Conservation (phyloP, 1,140 invertebrate genomes). For the Orchestia grillus region DNA sequence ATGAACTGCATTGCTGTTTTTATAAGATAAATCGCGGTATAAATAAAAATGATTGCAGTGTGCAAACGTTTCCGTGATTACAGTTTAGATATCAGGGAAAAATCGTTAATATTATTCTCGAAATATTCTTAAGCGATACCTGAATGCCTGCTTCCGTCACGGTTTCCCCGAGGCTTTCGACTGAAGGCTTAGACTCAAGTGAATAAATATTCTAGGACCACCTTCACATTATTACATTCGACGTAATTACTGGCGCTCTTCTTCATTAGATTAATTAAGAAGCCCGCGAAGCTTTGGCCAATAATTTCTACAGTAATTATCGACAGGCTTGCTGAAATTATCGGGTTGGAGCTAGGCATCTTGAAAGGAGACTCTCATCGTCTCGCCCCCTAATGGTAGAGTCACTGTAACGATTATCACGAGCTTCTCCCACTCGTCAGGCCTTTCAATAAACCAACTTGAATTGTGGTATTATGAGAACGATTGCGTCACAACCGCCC, state of each 20-base stretch:
- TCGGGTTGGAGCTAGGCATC: conserved; percentile 24
- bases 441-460: background rate
- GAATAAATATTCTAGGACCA: conserved; percentile 49
- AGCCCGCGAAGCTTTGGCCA: conserved; percentile 43
- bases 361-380: background rate
- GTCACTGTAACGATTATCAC: background rate
- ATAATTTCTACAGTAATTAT: conserved; percentile 54
- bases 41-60: too few relatives aligned
- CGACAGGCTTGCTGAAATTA: conserved; percentile 50
- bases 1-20: too few relatives aligned
- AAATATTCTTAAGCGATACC: too few relatives aligned
- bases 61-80: too few relatives aligned
- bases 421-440: background rate
- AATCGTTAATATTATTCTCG: too few relatives aligned
- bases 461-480: background rate
- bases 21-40: too few relatives aligned
- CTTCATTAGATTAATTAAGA: conserved; percentile 54
- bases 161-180: background rate
- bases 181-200: background rate
- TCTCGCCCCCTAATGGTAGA: background rate
- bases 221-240: conserved; percentile 42
- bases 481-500: background rate
- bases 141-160: background rate
- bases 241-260: conserved; percentile 55
- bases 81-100: too few relatives aligned